Percentiles rank a stretch among this genome's conserved stretches.
Evolutionary conservation across 2,888 invertebrate species (phyloP).

Genomic region (Tanypteryx hageni): DNA sequence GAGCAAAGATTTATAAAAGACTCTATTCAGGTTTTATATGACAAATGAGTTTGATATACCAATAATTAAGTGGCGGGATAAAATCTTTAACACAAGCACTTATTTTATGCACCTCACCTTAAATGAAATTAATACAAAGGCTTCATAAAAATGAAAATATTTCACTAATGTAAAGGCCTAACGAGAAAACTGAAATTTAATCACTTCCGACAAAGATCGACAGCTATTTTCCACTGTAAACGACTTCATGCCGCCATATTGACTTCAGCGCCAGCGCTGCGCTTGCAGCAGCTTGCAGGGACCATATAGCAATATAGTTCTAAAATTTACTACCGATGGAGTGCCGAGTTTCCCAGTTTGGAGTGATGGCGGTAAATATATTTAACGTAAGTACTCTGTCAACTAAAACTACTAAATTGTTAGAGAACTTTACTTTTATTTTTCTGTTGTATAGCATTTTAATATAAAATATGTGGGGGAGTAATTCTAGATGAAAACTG

Average conservation of each 20-base stretch:
- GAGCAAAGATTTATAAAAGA: too few relatives aligned
- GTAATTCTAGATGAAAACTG: too few relatives aligned
- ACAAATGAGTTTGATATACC: neutral
- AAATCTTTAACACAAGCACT: neutral
- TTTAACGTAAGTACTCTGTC: neutral
- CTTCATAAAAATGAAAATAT: neutral
- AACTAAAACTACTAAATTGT: neutral
- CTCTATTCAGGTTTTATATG: neutral
- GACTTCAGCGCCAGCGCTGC: too few relatives aligned
- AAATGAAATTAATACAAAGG: neutral
- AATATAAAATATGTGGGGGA: too few relatives aligned
- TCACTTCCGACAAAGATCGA: neutral
- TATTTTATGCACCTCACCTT: neutral
- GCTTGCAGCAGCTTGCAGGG: too few relatives aligned
- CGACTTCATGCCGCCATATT: neutral
- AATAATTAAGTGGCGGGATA: slow-evolving; percentile 15
- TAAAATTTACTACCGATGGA: neutral
- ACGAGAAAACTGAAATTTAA: neutral
- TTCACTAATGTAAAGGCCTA: neutral
- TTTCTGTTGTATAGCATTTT: too few relatives aligned
- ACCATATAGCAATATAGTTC: neutral
- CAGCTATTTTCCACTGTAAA: neutral
- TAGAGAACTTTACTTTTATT: too few relatives aligned
- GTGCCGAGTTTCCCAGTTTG: neutral
- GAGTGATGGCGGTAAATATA: neutral